Evolutionary conservation across 2,888 invertebrate genomes (phyloP), one percentile per base, ranked within the genome.

Genomic region (Acleris cristana): DNA sequence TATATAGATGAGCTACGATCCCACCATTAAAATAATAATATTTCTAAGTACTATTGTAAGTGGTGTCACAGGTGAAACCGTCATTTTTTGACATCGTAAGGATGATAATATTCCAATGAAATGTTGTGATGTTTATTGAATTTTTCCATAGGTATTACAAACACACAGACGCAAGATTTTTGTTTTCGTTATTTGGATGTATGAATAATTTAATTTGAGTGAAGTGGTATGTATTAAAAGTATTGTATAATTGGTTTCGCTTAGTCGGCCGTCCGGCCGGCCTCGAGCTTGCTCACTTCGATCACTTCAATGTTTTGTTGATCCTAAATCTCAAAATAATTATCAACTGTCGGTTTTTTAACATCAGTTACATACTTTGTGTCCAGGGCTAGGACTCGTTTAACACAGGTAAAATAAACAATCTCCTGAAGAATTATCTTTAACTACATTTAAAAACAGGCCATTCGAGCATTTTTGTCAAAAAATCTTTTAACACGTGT

Each of bases 1-100:
- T 92, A 91, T 87, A 91, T 92, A 92, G 86, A 89, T 87, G 88
- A 92, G 86, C 86, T 92, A 88, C 86, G 88, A 92, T 91, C 92
- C 92, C 92, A 92, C 92, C 92, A 92, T 91, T 87, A 83, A 84
- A 91, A 88, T 67, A 67, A 63, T 57, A 67, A 67, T 91, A 90
- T 88, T 86, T 90, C 84, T 92, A 90, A 90, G 90, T 89, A 88
- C 86, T 91, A 86, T 85, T 82, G 73, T 89, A 88, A 87, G 88
- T 87, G 89, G 86, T 88, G 85, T 88, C 85, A 81, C 84, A 78
- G 81, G 78, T 86, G 86, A 88, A 85, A 86, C 87, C 85, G 81
- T 84, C 77, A 70, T 79, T 76, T 82, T 81, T 84, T 81, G 79
- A 81, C 80, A 78, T 86, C 82, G 75, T 86, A 80, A 83, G 71